Conservation (phyloP, 2,797 vertebrate species). For the Anabas testudineus region DNA sequence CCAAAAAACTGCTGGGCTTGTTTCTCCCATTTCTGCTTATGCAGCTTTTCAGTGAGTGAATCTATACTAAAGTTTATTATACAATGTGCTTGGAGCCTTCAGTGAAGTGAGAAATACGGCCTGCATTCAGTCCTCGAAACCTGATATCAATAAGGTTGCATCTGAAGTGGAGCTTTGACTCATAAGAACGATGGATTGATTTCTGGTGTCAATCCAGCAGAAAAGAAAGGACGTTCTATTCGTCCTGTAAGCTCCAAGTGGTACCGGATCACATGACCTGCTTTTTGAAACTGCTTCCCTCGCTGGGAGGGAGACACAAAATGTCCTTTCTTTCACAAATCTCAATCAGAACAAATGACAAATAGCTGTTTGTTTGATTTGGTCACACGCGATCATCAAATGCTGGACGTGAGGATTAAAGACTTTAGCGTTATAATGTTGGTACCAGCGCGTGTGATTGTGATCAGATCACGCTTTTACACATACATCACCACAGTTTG, state of each 20-base stretch:
- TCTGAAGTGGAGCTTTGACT: conserved; percentile 31
- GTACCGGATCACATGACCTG: conserved; percentile 64
- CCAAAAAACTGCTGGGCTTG: background rate
- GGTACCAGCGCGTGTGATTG: too few relatives aligned
- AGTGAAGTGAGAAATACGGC: conserved; percentile 31
- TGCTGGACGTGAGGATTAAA: background rate
- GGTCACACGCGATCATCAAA: background rate
- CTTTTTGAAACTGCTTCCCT: conserved; percentile 33
- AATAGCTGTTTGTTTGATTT: conserved; percentile 20
- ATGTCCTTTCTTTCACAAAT: conserved; percentile 25
- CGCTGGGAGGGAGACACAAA: conserved; percentile 31
- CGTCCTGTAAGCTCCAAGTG: conserved; percentile 62
- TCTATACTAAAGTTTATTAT: conserved; percentile 31
- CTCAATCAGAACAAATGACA: conserved; percentile 33
- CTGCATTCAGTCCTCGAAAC: conserved; percentile 42
- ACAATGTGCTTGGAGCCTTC: conserved; percentile 28
- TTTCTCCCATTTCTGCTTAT: conserved; percentile 26
- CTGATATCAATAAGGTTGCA: conserved; percentile 31
- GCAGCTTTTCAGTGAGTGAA: conserved; percentile 34
- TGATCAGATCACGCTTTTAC: background rate
- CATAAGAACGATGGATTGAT: conserved; percentile 41
- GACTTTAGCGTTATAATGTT: background rate
- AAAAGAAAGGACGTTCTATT: conserved; percentile 66
- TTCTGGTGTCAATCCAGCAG: conserved; percentile 38
- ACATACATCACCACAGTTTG: background rate